Percentiles rank a stretch among this genome's conserved stretches.
Conservation (phyloP, 2,888 invertebrate species). For the Ormia ochracea region DNA sequence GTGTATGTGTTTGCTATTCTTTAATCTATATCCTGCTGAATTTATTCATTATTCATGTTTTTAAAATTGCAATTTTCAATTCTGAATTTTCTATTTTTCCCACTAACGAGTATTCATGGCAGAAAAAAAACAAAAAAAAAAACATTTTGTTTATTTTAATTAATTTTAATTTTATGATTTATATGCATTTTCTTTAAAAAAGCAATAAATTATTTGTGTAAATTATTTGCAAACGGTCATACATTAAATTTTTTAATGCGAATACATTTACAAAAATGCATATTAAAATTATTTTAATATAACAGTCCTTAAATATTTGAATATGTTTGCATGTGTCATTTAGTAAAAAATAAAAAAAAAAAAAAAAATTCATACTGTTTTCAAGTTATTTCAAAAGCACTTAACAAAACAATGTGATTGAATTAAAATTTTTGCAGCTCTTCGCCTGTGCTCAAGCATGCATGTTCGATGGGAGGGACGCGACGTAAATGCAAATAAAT, state of each 20-base stretch:
- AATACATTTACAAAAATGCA: background rate
- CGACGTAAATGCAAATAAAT: no score
- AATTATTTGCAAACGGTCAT: background rate
- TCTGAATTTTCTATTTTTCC: background rate
- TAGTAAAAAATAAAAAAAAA: background rate
- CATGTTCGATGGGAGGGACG: no score
- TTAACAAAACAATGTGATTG: no score
- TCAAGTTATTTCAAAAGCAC: background rate
- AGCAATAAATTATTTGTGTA: constrained; percentile 19
- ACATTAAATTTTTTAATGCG: background rate
- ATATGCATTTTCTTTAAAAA: constrained; percentile 22
- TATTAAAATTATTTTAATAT: background rate
- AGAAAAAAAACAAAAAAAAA: no score
- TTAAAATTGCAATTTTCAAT: background rate
- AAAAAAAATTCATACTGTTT: background rate
- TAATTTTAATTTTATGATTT: constrained; percentile 33
- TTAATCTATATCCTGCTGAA: background rate
- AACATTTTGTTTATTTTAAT: constrained; percentile 2
- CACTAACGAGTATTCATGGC: background rate
- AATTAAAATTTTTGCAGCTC: no score
- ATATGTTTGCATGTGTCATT: background rate
- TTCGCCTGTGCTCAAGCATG: no score
- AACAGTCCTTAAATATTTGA: background rate
- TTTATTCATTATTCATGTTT: background rate
- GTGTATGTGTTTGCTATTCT: no score